Evolutionary conservation across 64 coral and sea anemone genomes (phyloP).

Genomic region (Hydrozoanthus tunicans): DNA sequence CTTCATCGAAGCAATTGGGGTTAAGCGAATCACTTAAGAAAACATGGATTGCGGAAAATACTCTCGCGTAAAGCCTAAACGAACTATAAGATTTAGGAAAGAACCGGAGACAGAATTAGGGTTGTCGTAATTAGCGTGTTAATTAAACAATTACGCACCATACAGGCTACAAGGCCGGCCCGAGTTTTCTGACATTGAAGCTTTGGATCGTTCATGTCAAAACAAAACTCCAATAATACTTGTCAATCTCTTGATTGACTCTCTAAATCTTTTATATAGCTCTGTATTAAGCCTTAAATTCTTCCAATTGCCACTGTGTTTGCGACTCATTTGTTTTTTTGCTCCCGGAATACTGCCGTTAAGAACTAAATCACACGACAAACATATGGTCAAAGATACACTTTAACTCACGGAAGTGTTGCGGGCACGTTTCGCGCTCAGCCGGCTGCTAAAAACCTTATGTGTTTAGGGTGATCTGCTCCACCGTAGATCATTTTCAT

Average conservation of each 20-base stretch:
- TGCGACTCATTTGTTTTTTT: neutral
- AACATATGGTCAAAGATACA: slow-evolving; percentile 59
- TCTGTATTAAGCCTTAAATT: slow-evolving; percentile 40
- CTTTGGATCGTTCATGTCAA: slow-evolving; percentile 29
- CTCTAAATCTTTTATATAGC: slow-evolving; percentile 26
- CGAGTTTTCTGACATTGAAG: slow-evolving; percentile 14
- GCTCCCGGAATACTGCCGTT: neutral
- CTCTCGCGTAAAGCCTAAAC: neutral
- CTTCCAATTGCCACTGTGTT: slow-evolving; percentile 29
- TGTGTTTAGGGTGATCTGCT: slow-evolving; percentile 29
- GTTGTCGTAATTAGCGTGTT: slow-evolving; percentile 60
- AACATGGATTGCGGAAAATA: slow-evolving; percentile 16
- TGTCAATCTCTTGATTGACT: neutral
- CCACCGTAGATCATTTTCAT: slow-evolving; percentile 30
- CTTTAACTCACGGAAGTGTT: slow-evolving; percentile 49
- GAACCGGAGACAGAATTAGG: slow-evolving; percentile 68
- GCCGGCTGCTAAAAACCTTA: slow-evolving; percentile 57
- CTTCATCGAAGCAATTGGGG: slow-evolving; percentile 2
- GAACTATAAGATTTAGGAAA: slow-evolving; percentile 3
- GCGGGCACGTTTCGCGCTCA: slow-evolving; percentile 11
- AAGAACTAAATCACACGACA: slow-evolving; percentile 51
- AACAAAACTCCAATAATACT: slow-evolving; percentile 20
- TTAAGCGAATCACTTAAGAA: slow-evolving; percentile 5
- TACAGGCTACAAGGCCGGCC: slow-evolving; percentile 47
- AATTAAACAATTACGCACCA: slow-evolving; percentile 79